Evolutionary conservation across 1,140 invertebrate genomes (phyloP), one percentile per base, ranked within the genome.

Genomic region (Dreissena rostriformis): DNA sequence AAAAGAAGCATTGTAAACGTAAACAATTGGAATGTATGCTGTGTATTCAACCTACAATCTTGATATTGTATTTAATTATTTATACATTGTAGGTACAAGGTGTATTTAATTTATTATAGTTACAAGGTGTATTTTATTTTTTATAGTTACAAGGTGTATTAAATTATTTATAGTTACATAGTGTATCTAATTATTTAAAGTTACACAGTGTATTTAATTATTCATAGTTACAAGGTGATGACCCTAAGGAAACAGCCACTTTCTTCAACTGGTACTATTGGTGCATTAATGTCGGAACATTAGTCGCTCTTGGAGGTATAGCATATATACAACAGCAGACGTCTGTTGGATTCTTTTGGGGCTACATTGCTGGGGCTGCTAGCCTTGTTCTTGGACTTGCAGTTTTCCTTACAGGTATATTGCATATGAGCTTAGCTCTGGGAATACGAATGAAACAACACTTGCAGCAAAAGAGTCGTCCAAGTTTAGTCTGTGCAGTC

Each of bases 181-280:
- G n/a, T n/a, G n/a, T n/a, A n/a, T n/a, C n/a, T n/a, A n/a, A n/a
- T n/a, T n/a, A n/a, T n/a, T n/a, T n/a, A n/a, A n/a, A n/a, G n/a
- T n/a, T n/a, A n/a, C n/a, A n/a, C n/a, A n/a, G n/a, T n/a, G 19
- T 57, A 57, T 57, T 14, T 14, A 19, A 66, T 53, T 22, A 53
- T 75, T 74, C 80, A n/a, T 66, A 89, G 87, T 82, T 89, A 12
- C 51, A 70, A 49, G 82, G 86, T 52, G 87, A 87, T 75, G 87
- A 86, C 22, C 84, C 86, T 17, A 75, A 89, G 14, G 83, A 83
- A 17, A 86, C 83, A 26, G 72, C 94, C 52, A 86, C 85, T 17
- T 95, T 94, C 87, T 95, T 95, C 88, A 95, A 94, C 84, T 94
- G 94, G 93, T 94, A 94, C 81, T 95, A 95, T 79, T 95, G 94